Evolutionary conservation across 2,888 invertebrate genomes (phyloP).

Genomic region (Melinaea menophilus): DNA sequence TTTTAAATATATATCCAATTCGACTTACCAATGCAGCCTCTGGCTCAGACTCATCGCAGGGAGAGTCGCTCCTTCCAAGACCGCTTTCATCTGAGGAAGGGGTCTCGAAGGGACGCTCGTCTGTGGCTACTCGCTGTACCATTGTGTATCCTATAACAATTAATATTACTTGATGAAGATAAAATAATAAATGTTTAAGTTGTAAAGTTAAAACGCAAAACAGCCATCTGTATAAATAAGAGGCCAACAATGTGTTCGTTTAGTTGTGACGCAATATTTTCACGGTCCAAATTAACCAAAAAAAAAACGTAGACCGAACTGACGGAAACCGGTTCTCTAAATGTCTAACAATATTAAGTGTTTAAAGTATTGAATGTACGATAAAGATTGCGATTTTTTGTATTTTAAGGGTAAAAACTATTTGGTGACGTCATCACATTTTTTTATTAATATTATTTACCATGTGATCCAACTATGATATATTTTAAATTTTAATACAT

Average conservation of each 20-base stretch:
- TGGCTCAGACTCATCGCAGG: conserved; percentile 64
- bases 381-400: background rate
- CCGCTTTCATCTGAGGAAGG: conserved; percentile 72
- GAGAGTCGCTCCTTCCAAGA: conserved; percentile 62
- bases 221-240: conserved; percentile 4
- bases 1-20: background rate
- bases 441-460: too few relatives aligned
- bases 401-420: too few relatives aligned
- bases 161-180: background rate
- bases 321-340: conserved; percentile 17
- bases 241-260: conserved; percentile 42
- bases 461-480: too few relatives aligned
- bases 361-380: conserved; percentile 1
- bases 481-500: too few relatives aligned
- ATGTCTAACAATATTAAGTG: conserved; percentile 7
- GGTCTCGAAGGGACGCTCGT: conserved; percentile 68
- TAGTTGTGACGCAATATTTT: conserved; percentile 35
- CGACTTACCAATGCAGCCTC: conserved; percentile 65
- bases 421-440: too few relatives aligned
- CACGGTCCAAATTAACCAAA: conserved; percentile 22
- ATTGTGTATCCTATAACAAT: conserved; percentile 51
- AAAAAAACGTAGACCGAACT: conserved; percentile 13
- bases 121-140: conserved; percentile 65
- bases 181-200: too few relatives aligned
- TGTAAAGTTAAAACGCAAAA: background rate